phyloP scores from a whole-genome alignment of 2,113 vertebrate genomes.

The Chinchilla lanigera region DNA sequence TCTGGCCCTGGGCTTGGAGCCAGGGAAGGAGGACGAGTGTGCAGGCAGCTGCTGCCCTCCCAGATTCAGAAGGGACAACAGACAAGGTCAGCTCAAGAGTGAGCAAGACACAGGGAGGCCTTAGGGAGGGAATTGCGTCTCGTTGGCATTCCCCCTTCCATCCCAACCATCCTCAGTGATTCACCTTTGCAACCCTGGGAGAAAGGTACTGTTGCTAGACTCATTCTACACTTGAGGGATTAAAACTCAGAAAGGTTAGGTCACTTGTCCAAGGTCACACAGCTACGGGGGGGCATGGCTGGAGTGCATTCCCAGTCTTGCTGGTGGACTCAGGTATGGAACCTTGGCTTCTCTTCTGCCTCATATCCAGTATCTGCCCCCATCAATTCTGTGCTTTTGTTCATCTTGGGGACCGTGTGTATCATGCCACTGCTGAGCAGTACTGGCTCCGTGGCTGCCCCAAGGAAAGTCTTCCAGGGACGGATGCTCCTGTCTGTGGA shows the following conservation, averaged over 20 bases:
- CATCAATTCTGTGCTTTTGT: constrained; percentile 86
- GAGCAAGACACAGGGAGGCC: fast-evolving
- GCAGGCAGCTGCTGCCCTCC: not conserved
- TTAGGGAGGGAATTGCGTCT: not conserved
- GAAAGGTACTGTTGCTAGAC: not conserved
- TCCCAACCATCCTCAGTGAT: fast-evolving
- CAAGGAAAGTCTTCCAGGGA: constrained; percentile 79
- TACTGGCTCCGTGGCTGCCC: fast-evolving
- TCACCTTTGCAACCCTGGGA: not conserved
- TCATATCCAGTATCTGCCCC: constrained; percentile 74
- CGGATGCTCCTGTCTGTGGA: constrained; percentile 86
- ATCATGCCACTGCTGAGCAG: constrained; percentile 74
- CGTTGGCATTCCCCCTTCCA: not conserved
- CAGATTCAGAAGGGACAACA: not conserved
- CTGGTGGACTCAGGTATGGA: not conserved
- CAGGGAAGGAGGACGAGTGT: not conserved
- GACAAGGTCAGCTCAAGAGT: not conserved
- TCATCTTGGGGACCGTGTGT: constrained; percentile 82
- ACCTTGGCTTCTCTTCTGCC: not conserved
- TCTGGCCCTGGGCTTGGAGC: not conserved
- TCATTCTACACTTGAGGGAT: not conserved
- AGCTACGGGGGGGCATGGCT: not conserved
- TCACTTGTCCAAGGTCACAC: constrained; percentile 9
- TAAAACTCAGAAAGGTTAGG: constrained; percentile 13
- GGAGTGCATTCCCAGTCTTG: not conserved